Conservation (phyloP, 2,113 vertebrate species). For the Pseudopipra pipra region DNA sequence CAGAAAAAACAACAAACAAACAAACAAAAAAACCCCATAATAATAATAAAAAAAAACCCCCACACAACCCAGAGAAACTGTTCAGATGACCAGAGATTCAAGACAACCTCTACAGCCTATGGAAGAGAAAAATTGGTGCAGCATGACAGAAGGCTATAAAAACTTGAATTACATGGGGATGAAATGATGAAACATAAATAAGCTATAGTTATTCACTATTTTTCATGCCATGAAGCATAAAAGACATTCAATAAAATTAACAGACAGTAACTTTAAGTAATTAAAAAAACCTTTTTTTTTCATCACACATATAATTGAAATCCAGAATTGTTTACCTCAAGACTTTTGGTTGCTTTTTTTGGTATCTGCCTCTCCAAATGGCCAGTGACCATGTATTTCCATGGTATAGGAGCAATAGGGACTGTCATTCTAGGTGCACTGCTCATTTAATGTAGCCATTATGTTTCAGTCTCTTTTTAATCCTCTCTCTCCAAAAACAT, state of each 20-base stretch:
- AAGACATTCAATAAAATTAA: background rate
- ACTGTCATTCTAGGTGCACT: background rate
- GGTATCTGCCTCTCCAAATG: background rate
- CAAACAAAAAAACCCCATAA: too few relatives aligned
- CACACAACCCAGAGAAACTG: background rate
- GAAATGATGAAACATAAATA: background rate
- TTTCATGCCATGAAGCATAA: background rate
- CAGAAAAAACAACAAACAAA: background rate
- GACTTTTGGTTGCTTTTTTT: background rate
- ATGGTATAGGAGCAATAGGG: background rate
- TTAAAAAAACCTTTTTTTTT: background rate
- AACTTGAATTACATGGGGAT: background rate
- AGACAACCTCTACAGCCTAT: background rate
- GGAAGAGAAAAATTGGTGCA: background rate
- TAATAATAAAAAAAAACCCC: background rate
- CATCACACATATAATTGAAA: background rate
- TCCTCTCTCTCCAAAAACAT: background rate
- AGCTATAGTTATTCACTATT: background rate
- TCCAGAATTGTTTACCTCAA: background rate
- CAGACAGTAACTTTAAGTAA: background rate
- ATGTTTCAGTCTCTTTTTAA: background rate
- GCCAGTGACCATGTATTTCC: background rate
- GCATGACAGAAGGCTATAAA: background rate
- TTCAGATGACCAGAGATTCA: background rate
- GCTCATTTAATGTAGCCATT: background rate